Evolutionary conservation across 2,797 vertebrate genomes (phyloP).

Genomic region (Oreochromis grahami): DNA sequence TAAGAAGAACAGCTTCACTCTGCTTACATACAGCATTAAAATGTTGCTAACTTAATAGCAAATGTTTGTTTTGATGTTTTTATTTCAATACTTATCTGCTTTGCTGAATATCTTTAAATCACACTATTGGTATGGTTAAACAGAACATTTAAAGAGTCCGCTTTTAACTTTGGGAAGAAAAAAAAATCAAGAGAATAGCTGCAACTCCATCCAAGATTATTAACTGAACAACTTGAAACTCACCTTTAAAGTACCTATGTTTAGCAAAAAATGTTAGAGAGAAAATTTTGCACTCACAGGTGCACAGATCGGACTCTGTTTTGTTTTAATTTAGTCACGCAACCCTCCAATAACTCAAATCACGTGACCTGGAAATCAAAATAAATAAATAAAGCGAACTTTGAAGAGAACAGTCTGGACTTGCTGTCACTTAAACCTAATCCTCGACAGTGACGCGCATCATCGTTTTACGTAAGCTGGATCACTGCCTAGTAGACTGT

Average conservation of each 20-base stretch:
- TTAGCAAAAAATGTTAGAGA: background rate
- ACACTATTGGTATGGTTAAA: background rate
- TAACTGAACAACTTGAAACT: background rate
- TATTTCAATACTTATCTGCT: background rate
- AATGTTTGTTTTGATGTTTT: background rate
- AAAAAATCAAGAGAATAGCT: background rate
- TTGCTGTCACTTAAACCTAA: conserved; percentile 40
- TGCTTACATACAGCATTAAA: background rate
- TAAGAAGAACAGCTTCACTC: background rate
- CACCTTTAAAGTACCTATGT: background rate
- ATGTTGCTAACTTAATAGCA: background rate
- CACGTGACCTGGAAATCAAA: background rate
- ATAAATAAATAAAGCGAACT: background rate
- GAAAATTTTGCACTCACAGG: background rate
- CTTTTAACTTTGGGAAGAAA: background rate
- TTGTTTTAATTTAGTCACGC: background rate
- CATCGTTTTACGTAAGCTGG: conserved; percentile 41
- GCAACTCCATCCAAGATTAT: background rate
- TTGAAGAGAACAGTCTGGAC: background rate
- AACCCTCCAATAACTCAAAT: background rate
- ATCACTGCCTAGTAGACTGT: background rate
- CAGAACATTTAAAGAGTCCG: background rate
- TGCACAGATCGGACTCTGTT: background rate
- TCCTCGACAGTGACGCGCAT: conserved; percentile 48
- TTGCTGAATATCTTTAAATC: background rate